Evolutionary conservation across 2,888 invertebrate species (phyloP).

Genomic region (Scaptomyza polygonia): DNA sequence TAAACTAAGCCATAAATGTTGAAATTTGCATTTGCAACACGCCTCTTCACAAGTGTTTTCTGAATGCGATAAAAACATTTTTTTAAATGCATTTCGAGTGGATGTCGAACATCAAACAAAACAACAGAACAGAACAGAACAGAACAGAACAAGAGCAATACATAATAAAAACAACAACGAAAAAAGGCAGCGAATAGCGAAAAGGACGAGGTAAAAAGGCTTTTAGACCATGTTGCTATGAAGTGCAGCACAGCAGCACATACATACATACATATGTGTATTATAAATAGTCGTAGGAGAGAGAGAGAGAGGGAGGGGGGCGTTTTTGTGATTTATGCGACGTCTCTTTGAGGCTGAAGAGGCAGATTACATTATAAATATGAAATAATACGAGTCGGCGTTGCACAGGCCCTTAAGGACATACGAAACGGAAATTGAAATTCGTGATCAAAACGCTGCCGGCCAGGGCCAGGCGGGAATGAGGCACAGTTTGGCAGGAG

Average conservation of each 20-base stretch:
- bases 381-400: conserved; percentile 71
- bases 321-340: conserved; percentile 74
- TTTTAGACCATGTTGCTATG: conserved; percentile 64
- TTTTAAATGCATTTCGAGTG: conserved; percentile 74
- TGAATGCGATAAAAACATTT: conserved; percentile 39
- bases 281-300: conserved; percentile 47
- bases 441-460: conserved; percentile 40
- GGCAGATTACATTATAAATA: conserved; percentile 79
- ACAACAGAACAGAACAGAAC: conserved; percentile 12
- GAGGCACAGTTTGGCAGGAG: not conserved
- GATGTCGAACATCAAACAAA: conserved; percentile 71
- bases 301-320: conserved; percentile 11
- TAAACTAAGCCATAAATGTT: too few species aligned
- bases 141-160: not conserved
- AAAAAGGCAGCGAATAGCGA: conserved; percentile 44
- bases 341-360: conserved; percentile 74
- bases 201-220: conserved; percentile 58
- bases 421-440: conserved; percentile 70
- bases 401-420: conserved; percentile 70
- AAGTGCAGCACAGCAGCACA: conserved; percentile 4
- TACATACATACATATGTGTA: too few species aligned
- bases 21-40: conserved; percentile 35
- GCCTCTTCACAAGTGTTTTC: conserved; percentile 20
- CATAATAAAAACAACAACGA: not conserved
- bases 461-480: not conserved